Conservation (phyloP, 2,113 vertebrate genomes). For the Pelobates fuscus region DNA sequence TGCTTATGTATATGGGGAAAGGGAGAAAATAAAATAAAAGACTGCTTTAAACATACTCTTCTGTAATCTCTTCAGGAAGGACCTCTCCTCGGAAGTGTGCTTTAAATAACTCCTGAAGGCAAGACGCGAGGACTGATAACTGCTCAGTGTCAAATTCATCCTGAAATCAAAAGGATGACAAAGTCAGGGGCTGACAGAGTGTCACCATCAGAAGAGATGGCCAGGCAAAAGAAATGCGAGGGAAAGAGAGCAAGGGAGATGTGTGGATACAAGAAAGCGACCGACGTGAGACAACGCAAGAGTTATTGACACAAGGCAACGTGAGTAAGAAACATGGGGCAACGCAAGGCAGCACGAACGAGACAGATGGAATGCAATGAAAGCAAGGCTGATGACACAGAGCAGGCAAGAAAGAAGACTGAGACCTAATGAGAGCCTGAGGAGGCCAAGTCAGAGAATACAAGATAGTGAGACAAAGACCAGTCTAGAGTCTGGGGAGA, state of each 20-base stretch:
- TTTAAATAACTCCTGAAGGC: slow-evolving; percentile 92
- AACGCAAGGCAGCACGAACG: too few species aligned
- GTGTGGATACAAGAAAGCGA: too few species aligned
- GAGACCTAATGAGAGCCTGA: neutral
- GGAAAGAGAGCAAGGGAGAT: accelerated
- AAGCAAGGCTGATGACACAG: neutral
- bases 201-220: too few species aligned
- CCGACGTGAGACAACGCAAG: too few species aligned
- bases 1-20: too few species aligned
- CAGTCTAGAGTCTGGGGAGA: neutral
- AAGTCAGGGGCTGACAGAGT: neutral
- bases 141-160: slow-evolving; percentile 96
- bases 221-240: too few species aligned
- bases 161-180: slow-evolving; percentile 59
- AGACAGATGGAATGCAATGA: neutral
- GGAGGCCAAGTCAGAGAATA: neutral
- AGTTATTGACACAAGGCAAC: too few species aligned
- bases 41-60: slow-evolving; percentile 76
- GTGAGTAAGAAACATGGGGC: too few species aligned
- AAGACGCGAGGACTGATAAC: slow-evolving; percentile 86
- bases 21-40: neutral
- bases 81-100: slow-evolving; percentile 93
- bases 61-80: slow-evolving; percentile 90
- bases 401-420: neutral
- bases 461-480: neutral